Percentiles rank a stretch among this genome's conserved stretches.
phyloP scores from a whole-genome alignment of 2,888 invertebrate genomes.

The Cacoxenus indagator region DNA sequence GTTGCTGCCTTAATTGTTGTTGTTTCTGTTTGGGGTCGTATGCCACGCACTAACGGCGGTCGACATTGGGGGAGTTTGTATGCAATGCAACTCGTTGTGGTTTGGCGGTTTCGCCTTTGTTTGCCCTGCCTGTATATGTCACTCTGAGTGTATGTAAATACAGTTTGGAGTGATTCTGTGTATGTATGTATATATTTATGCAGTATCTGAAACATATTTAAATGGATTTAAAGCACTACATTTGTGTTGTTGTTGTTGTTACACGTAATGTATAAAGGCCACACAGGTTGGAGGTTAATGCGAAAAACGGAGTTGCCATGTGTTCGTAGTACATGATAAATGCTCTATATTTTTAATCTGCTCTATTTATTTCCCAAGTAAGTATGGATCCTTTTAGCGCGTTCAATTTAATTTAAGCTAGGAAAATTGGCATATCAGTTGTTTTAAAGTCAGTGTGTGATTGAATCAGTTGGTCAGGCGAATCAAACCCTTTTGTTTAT shows the following conservation, averaged over 20 bases:
- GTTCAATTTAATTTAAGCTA: no score
- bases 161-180: not conserved
- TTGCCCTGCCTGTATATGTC: not conserved
- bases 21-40: not conserved
- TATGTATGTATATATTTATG: not conserved
- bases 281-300: not conserved
- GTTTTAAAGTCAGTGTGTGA: no score
- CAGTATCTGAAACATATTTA: not conserved
- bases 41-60: not conserved
- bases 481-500: no score
- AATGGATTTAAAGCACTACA: conserved; percentile 1
- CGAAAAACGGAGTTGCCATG: not conserved
- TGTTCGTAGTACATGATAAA: no score
- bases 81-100: not conserved
- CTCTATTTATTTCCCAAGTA: no score
- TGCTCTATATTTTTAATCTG: no score
- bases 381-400: no score
- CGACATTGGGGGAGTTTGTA: conserved; percentile 4
- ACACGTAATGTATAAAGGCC: not conserved
- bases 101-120: not conserved
- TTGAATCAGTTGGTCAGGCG: no score
- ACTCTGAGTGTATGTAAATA: conserved; percentile 11
- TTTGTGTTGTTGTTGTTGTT: not conserved
- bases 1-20: not conserved
- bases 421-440: no score